Evolutionary conservation across 2,797 vertebrate species (phyloP).

Genomic region (Odontamblyopus lacepedii): DNA sequence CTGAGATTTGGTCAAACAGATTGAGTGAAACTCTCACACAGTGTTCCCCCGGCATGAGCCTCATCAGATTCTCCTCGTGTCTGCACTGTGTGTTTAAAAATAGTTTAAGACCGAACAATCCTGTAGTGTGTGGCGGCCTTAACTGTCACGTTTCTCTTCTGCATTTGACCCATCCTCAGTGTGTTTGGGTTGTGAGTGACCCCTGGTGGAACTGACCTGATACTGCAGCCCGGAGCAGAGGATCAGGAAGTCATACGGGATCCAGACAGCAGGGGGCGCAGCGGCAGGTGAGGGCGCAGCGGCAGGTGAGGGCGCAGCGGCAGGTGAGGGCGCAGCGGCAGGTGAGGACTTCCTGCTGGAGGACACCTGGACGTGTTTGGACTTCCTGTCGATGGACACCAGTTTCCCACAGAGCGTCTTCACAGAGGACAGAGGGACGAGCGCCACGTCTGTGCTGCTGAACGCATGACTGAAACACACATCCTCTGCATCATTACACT

Average conservation of each 20-base stretch:
- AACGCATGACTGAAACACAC: conserved; percentile 81
- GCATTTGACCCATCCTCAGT: too few relatives aligned
- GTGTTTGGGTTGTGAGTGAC: too few relatives aligned
- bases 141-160: too few relatives aligned
- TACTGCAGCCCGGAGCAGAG: conserved; percentile 90
- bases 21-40: too few relatives aligned
- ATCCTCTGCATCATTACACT: too few relatives aligned
- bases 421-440: conserved; percentile 84
- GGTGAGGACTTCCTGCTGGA: conserved; percentile 79
- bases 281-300: conserved; percentile 7
- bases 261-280: conserved; percentile 42
- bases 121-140: too few relatives aligned
- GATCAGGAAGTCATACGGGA: conserved; percentile 88
- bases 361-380: conserved; percentile 82
- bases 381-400: conserved; percentile 84
- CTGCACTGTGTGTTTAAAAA: too few relatives aligned
- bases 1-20: too few relatives aligned
- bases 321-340: conserved; percentile 80
- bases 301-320: conserved; percentile 69
- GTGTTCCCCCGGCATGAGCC: too few relatives aligned
- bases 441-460: conserved; percentile 80
- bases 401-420: conserved; percentile 85
- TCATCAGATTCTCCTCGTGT: too few relatives aligned
- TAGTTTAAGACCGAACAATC: too few relatives aligned
- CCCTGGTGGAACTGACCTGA: conserved; percentile 77